Base-by-base conservation (phyloP, 30 jellyfish, hydroid and myxozoan genomes). In the Euphysa ruthae region DNA sequence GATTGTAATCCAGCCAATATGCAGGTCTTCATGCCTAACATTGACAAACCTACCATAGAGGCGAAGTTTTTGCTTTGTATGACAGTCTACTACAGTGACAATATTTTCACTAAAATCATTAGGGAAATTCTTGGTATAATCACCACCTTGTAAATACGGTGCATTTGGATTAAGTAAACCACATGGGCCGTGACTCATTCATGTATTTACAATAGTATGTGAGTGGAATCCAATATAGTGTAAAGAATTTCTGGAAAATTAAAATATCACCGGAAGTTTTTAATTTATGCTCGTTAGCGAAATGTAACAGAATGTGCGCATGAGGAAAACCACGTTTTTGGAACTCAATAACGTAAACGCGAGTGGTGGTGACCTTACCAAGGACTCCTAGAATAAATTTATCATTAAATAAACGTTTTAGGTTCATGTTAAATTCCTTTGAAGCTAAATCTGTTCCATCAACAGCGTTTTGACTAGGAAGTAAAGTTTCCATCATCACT, bases 171-270 rank as follows among this genome's bases (percentile, higher is more conserved):
- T 58, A 10, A 61, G 61, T 12, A 13, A 38, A 21, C 95, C 95
- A 33, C 95, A 75, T 38, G 92, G 92, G 20, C 94, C 95, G 69
- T 75, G 82, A 32, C 65, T 62, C 94, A 77, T 76, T 63, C 77
- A 75, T 16, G 49, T 66, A 42, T 74, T 75, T 31, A 83, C 83
- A 31, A 49, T 66, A 7, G 66, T 51, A 29, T 54, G 68, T 10
- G 44, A 61, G 29, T 58, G 54, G 78, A 73, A 2, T 84, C 75
- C 26, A 24, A 34, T 27, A 32, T 72, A 20, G 84, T 79, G 63
- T 51, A 32, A 34, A 80, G 95, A 13, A 78, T 69, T 69, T 78
- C 95, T 33, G 79, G 85, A 5, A 91, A 78, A 23, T 77, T 69
- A 49, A 84, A 35, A 83, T 44, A 44, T 76, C 77, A 18, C 43